Evolutionary conservation across 1,140 invertebrate species (phyloP), one percentile per base, ranked within the genome.

Genomic region (Dinothrombium tinctorium): DNA sequence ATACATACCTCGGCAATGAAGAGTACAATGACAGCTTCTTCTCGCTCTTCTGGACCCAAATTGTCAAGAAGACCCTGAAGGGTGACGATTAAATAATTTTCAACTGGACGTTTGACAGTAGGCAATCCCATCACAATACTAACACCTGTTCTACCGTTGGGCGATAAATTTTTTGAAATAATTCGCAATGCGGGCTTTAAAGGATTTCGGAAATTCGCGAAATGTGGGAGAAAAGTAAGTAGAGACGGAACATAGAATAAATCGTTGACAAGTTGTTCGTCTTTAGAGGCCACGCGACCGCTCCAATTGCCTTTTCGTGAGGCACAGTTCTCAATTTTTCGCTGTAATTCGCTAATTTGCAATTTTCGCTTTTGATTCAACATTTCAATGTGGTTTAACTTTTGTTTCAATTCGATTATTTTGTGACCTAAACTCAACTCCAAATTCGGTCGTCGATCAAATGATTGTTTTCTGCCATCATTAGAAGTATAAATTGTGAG

Each of bases 91-190:
- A 95, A 63, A 58, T 95, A 94, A 46, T 69, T 80, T 51, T 89
- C 79, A 45, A 80, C 74, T 44, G 83, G 77, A 33, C 86, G 63
- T 50, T 73, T 74, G 1, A 92, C 86, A 0, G 84, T 92, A 1
- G 87, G 86, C 22, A 78, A 66, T 12, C 81, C 86, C 19, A 92
- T 62, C 0, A 90, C 76, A 37, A 87, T 67, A 24, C 76, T 77
- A 0, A 75, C 73, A 17, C 20, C 15, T 5, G 21, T 14, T 26
- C 28, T 29, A 4, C 33, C 33, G n/a, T 36, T 36, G 12, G 20
- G 22, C 25, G 19, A 28, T n/a, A 17, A 17, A 28, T 38, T 20
- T n/a, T n/a, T n/a, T 20, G 26, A 24, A 12, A 32, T 21, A 12
- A 35, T 12, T 12, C 44, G 44, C 29, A 74, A 81, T 7, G 74